A percentile compares a stretch with the other conserved stretches of the same genome.
phyloP scores from a whole-genome alignment of 2,888 invertebrate species.

The Morpho deidamia region DNA sequence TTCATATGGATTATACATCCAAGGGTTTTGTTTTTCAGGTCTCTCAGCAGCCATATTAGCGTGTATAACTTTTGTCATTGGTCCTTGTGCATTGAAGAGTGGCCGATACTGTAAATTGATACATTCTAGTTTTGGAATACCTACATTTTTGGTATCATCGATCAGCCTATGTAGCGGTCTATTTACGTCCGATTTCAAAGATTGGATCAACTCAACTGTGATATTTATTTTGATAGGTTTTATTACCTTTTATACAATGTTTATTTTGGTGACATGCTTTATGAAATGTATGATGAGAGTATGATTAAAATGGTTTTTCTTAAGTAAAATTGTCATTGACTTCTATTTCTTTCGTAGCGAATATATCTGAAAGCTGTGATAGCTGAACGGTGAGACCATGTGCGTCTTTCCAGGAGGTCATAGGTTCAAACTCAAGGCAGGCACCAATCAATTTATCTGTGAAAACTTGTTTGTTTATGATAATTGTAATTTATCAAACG shows the following conservation, averaged over 20 bases:
- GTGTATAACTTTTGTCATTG: constrained; percentile 27
- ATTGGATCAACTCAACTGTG: constrained; percentile 30
- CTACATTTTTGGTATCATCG: constrained; percentile 39
- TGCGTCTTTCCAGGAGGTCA: too few species aligned
- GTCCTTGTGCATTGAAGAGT: constrained; percentile 27
- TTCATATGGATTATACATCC: too few species aligned
- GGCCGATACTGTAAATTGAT: constrained; percentile 23
- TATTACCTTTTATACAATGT: constrained; percentile 36
- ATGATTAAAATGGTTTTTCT: too few species aligned
- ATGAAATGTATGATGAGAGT: constrained; percentile 38
- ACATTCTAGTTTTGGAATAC: constrained; percentile 40
- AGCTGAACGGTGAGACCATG: too few species aligned
- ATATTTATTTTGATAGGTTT: constrained; percentile 32
- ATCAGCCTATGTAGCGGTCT: constrained; percentile 37
- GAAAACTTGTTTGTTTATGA: too few species aligned
- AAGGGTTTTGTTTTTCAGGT: constrained; percentile 32
- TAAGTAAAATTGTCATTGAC: neutral
- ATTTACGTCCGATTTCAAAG: constrained; percentile 28
- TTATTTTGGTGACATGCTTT: constrained; percentile 35
- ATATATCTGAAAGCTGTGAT: too few species aligned
- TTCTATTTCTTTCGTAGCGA: too few species aligned
- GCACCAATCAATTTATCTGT: too few species aligned
- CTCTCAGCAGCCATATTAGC: constrained; percentile 30
- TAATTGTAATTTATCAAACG: too few species aligned
- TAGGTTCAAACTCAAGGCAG: too few species aligned